Percentiles rank a stretch among this genome's conserved stretches.
Evolutionary conservation across 1,140 invertebrate genomes (phyloP).

Genomic region (Hormaphis cornu): DNA sequence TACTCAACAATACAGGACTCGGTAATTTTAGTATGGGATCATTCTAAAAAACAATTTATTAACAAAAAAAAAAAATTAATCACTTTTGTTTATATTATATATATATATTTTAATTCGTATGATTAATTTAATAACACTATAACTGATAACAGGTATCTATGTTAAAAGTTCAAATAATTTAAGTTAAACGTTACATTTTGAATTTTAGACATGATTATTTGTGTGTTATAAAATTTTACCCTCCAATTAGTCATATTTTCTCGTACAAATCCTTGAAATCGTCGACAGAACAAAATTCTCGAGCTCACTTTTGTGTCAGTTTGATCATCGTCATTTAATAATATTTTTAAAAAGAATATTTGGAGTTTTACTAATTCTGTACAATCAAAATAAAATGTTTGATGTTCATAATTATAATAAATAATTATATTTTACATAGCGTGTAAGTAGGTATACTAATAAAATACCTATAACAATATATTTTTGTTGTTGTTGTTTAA

Average conservation of each 20-base stretch:
- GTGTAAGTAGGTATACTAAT: too few relatives aligned
- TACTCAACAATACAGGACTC: background rate
- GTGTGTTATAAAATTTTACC: too few relatives aligned
- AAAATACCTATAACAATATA: background rate
- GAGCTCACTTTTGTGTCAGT: constrained; percentile 5
- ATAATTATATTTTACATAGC: too few relatives aligned
- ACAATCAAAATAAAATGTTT: background rate
- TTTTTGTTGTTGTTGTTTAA: background rate
- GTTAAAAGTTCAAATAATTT: too few relatives aligned
- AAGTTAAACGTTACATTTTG: too few relatives aligned
- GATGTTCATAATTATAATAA: too few relatives aligned
- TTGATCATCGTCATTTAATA: constrained; percentile 10
- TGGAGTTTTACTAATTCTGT: background rate
- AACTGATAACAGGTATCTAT: too few relatives aligned
- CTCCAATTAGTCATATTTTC: constrained; percentile 13
- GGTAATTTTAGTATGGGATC: background rate
- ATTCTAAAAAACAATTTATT: constrained; percentile 9
- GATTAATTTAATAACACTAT: too few relatives aligned
- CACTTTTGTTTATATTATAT: too few relatives aligned
- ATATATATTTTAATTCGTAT: too few relatives aligned
- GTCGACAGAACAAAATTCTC: background rate
- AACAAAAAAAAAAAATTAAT: too few relatives aligned
- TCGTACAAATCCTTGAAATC: background rate
- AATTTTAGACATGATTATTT: too few relatives aligned
- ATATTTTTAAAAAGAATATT: background rate